phyloP scores from a whole-genome alignment of 2,113 vertebrate genomes.

The Semnornis frantzii region DNA sequence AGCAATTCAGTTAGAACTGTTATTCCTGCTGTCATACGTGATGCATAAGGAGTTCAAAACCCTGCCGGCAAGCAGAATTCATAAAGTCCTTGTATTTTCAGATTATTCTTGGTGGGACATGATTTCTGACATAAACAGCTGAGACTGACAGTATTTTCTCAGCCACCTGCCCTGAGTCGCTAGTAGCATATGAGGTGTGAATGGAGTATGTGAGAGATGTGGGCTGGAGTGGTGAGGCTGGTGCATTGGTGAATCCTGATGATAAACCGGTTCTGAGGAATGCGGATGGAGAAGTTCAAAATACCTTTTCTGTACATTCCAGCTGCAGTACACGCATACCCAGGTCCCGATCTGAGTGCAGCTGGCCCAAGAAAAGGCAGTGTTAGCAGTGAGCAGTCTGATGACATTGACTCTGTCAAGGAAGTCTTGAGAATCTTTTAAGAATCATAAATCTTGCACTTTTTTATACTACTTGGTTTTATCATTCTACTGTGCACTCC shows the following conservation, averaged over 20 bases:
- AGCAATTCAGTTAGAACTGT: not conserved
- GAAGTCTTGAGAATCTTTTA: not conserved
- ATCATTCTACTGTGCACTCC: not conserved
- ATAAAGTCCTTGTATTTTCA: not conserved
- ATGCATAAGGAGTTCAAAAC: not conserved
- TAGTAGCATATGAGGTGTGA: rapidly evolving
- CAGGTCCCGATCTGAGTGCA: not conserved
- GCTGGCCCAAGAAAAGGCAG: not conserved
- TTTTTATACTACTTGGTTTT: not conserved
- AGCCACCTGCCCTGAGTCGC: not conserved
- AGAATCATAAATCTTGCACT: not conserved
- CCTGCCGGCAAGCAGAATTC: not conserved
- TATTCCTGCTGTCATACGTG: not conserved
- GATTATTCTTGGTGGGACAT: not conserved
- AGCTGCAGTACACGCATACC: not conserved
- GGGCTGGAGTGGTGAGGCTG: not conserved
- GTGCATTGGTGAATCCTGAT: not conserved
- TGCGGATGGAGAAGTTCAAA: not conserved
- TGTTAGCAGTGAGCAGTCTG: not conserved
- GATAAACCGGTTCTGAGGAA: conserved; percentile 5
- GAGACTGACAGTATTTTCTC: not conserved
- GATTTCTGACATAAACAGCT: not conserved
- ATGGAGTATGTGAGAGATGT: not conserved
- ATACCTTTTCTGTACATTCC: not conserved
- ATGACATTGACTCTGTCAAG: not conserved